A percentile compares a stretch with the other conserved stretches of the same genome.
Evolutionary conservation across 2,888 invertebrate genomes (phyloP).

Genomic region (Hydrotaea cyrtoneurina): DNA sequence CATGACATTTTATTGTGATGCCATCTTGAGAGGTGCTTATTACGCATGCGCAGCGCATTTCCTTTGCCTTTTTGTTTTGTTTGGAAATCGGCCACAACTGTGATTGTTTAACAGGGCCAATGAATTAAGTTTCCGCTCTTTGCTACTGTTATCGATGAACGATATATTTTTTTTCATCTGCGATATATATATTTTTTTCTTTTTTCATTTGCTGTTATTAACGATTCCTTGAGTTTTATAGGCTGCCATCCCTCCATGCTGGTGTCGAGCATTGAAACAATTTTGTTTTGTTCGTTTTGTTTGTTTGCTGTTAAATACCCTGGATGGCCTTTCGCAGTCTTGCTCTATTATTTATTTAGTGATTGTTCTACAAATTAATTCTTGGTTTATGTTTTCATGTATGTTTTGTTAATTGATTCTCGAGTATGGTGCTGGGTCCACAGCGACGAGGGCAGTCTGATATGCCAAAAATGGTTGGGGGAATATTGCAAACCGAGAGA

Average conservation of each 20-base stretch:
- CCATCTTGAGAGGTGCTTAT: slow-evolving; percentile 80
- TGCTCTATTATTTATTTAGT: slow-evolving; percentile 73
- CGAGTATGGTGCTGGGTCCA: slow-evolving; percentile 11
- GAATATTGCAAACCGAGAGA: too few relatives aligned
- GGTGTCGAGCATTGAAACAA: background rate
- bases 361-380: slow-evolving; percentile 77
- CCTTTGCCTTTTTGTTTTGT: background rate
- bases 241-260: background rate
- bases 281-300: background rate
- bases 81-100: slow-evolving; percentile 17
- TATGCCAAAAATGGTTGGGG: too few relatives aligned
- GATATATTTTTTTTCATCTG: background rate
- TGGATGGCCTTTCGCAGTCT: slow-evolving; percentile 8
- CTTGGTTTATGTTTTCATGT: slow-evolving; percentile 69
- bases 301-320: slow-evolving; percentile 3
- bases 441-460: slow-evolving; percentile 20
- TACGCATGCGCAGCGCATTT: slow-evolving; percentile 77
- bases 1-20: slow-evolving; percentile 80
- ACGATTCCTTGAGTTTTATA: background rate
- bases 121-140: slow-evolving; percentile 38
- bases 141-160: slow-evolving; percentile 67
- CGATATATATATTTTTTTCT: background rate
- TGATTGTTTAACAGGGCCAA: slow-evolving; percentile 36
- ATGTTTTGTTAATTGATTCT: slow-evolving; percentile 60
- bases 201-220: background rate